A percentile compares a stretch with the other conserved stretches of the same genome.
Conservation (phyloP, 2,888 invertebrate genomes). For the Parapristionchus giblindavisi region DNA sequence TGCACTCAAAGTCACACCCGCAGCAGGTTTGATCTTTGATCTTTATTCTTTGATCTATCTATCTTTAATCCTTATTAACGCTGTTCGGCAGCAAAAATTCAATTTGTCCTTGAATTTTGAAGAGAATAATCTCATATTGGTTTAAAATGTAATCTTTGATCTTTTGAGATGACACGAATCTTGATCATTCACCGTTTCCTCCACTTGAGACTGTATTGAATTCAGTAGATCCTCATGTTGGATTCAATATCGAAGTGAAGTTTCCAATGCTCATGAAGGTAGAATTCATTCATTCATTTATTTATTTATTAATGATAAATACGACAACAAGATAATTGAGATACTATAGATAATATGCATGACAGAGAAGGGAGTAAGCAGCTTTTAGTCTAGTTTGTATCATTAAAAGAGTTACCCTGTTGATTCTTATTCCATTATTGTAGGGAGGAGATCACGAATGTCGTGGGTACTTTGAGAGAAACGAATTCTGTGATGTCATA, state of each 20-base stretch:
- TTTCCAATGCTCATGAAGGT: constrained; percentile 82
- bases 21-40: constrained; percentile 2
- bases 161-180: constrained; percentile 52
- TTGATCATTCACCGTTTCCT: constrained; percentile 81
- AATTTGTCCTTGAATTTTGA: no score
- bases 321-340: neutral
- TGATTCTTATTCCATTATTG: constrained; percentile 35
- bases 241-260: constrained; percentile 96
- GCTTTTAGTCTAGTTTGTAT: no score
- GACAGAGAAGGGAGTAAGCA: no score
- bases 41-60: neutral
- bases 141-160: neutral
- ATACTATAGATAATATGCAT: neutral
- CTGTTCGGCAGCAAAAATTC: no score
- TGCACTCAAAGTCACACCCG: constrained; percentile 31
- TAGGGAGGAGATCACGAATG: constrained; percentile 71
- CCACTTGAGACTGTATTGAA: constrained; percentile 84
- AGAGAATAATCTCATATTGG: no score
- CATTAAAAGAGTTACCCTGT: no score
- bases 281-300: neutral
- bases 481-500: constrained; percentile 87
- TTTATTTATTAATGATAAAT: neutral
- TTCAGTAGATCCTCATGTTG: constrained; percentile 83
- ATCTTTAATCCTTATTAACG: neutral
- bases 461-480: constrained; percentile 79